Conservation (phyloP, 2,888 invertebrate species). For the Leptinotarsa juncta region DNA sequence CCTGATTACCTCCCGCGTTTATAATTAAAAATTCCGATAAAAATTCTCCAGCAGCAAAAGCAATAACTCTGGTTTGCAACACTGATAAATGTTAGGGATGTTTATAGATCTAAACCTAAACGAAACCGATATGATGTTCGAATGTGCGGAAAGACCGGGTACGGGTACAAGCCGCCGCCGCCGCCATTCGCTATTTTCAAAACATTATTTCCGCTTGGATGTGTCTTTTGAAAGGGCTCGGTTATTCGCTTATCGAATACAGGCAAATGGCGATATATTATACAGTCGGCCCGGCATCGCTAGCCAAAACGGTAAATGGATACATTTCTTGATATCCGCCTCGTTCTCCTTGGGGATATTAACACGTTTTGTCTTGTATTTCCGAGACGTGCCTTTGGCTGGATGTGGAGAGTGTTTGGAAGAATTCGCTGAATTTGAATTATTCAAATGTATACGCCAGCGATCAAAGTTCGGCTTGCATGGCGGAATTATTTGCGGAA, state of each 20-base stretch:
- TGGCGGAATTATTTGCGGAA: background rate
- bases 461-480: slow-evolving; percentile 8
- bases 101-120: slow-evolving; percentile 45
- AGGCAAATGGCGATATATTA: slow-evolving; percentile 59
- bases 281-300: slow-evolving; percentile 32
- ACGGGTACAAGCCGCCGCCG: slow-evolving; percentile 36
- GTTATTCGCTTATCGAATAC: slow-evolving; percentile 60
- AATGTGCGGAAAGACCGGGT: slow-evolving; percentile 47
- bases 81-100: slow-evolving; percentile 49
- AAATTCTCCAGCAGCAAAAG: slow-evolving; percentile 24
- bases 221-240: slow-evolving; percentile 59
- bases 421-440: slow-evolving; percentile 21
- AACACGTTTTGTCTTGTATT: slow-evolving; percentile 36
- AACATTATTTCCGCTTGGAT: slow-evolving; percentile 62
- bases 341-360: slow-evolving; percentile 36
- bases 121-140: slow-evolving; percentile 46
- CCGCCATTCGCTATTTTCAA: slow-evolving; percentile 58
- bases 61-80: slow-evolving; percentile 39
- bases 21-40: slow-evolving; percentile 15
- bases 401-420: slow-evolving; percentile 10
- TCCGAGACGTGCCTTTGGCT: slow-evolving; percentile 19
- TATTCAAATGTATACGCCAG: slow-evolving; percentile 14
- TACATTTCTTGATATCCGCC: slow-evolving; percentile 20
- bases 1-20: background rate
- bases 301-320: slow-evolving; percentile 21